Evolutionary conservation across 2,797 vertebrate species (phyloP).

Genomic region (Malurus leucopterus): DNA sequence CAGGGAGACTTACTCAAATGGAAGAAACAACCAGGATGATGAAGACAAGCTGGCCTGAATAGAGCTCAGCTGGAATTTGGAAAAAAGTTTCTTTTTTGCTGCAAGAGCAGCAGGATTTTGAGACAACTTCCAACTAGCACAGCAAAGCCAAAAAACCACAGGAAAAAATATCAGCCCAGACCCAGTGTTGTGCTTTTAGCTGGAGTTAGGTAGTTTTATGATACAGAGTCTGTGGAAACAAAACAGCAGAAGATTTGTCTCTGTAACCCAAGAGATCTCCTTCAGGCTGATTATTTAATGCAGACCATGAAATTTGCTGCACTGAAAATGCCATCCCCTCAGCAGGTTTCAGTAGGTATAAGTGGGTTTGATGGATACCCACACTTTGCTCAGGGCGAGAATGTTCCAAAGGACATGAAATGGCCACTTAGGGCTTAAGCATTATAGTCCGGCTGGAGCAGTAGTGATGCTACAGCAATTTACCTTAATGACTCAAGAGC

Average conservation of each 20-base stretch:
- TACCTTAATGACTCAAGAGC: background rate
- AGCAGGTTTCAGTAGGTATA: background rate
- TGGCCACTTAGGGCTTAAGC: background rate
- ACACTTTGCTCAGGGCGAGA: background rate
- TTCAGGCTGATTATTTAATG: background rate
- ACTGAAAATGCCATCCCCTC: background rate
- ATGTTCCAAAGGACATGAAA: background rate
- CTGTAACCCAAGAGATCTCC: background rate
- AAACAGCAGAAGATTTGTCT: background rate
- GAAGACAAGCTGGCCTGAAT: background rate
- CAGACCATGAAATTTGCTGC: background rate
- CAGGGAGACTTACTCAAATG: background rate
- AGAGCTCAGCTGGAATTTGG: background rate
- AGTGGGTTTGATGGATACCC: background rate
- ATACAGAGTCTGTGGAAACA: background rate
- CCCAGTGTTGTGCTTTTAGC: background rate
- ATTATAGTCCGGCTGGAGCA: background rate
- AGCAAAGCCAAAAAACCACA: background rate
- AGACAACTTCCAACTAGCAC: background rate
- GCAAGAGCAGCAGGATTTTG: background rate
- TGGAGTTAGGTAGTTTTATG: background rate
- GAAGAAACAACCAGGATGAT: background rate
- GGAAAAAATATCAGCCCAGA: background rate
- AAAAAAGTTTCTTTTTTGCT: background rate
- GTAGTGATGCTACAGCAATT: background rate